Evolutionary conservation across 2,888 invertebrate species (phyloP).

Genomic region (Seira ritae): DNA sequence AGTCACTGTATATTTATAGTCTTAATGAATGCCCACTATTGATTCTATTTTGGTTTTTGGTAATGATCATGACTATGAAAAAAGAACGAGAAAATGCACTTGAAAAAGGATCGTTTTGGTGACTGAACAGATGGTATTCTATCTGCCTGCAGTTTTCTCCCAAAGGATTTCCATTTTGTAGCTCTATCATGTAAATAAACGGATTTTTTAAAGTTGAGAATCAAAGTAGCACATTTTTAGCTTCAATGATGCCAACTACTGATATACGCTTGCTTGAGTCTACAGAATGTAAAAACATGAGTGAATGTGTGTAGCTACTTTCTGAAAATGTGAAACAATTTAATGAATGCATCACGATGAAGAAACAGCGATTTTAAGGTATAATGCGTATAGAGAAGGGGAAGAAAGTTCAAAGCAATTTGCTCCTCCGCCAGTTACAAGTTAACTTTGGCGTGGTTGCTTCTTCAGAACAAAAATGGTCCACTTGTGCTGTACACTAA

Average conservation of each 20-base stretch:
- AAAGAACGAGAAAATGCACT: not conserved
- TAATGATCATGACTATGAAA: constrained; percentile 55
- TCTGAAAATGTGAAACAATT: constrained; percentile 41
- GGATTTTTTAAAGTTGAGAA: not conserved
- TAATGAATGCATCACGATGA: constrained; percentile 29
- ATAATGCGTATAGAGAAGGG: constrained; percentile 24
- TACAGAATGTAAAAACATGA: not conserved
- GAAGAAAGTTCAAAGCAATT: constrained; percentile 51
- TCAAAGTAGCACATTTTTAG: not conserved
- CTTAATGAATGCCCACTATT: constrained; percentile 5
- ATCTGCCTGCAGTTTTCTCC: not conserved
- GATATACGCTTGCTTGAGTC: constrained; percentile 20
- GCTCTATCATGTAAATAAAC: too few relatives aligned
- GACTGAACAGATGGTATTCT: not conserved
- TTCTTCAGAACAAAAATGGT: not conserved
- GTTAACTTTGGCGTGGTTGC: constrained; percentile 27
- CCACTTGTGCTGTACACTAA: not conserved
- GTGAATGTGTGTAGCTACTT: not conserved
- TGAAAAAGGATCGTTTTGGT: not conserved
- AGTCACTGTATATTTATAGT: not conserved
- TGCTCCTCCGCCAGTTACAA: constrained; percentile 33
- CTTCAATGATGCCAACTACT: constrained; percentile 34
- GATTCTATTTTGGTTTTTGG: constrained; percentile 37
- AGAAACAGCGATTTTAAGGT: constrained; percentile 53
- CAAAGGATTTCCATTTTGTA: not conserved